phyloP scores from a whole-genome alignment of 2,888 invertebrate species.

The Odontothrips loti region DNA sequence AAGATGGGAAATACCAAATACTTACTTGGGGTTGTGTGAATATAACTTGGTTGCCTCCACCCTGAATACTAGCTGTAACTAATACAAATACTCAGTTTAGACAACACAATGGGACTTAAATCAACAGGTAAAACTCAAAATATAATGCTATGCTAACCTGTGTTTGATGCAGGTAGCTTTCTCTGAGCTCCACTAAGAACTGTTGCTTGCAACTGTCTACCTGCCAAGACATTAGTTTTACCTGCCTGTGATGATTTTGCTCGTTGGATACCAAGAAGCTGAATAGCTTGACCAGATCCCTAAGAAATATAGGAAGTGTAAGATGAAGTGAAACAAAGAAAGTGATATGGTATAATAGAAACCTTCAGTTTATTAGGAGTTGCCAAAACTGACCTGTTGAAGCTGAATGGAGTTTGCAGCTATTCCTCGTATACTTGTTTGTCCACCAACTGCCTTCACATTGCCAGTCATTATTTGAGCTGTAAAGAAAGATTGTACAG shows the following conservation, averaged over 20 bases:
- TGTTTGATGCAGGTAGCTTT: not conserved
- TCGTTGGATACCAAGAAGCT: not conserved
- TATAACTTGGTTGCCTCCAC: not conserved
- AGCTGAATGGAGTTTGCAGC: slow-evolving; percentile 6
- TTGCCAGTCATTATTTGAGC: not conserved
- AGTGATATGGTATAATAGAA: not conserved
- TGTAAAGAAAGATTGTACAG: not conserved
- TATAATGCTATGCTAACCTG: not conserved
- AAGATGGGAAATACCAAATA: not conserved
- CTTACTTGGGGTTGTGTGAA: slow-evolving; percentile 15
- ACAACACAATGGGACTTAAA: too few relatives aligned
- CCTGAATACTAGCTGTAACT: slow-evolving; percentile 8
- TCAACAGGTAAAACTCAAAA: too few relatives aligned
- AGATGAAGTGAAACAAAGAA: not conserved
- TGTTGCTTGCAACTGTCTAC: not conserved
- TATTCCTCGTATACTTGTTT: not conserved
- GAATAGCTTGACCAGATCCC: not conserved
- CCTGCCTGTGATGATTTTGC: not conserved
- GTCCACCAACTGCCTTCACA: not conserved
- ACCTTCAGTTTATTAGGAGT: not conserved
- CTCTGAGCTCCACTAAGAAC: not conserved
- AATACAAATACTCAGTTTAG: not conserved
- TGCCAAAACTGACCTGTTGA: not conserved
- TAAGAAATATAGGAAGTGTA: not conserved
- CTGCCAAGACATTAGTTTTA: not conserved